Evolutionary conservation across 2,888 invertebrate genomes (phyloP).

Genomic region (Tridacna gigas): DNA sequence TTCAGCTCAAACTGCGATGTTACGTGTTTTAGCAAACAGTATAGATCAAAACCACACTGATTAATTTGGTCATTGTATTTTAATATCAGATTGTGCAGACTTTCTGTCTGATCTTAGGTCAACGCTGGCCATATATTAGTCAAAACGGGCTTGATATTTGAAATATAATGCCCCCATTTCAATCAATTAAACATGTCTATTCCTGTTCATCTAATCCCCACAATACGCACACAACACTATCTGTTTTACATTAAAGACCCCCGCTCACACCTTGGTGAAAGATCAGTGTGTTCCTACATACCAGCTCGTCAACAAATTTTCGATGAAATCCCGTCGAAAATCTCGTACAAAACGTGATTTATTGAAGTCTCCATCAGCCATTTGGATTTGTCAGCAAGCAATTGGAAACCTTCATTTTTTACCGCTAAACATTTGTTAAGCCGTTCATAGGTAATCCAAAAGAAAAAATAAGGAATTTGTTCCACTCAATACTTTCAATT

Average conservation of each 20-base stretch:
- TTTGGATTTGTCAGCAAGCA: constrained; percentile 15
- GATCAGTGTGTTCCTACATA: background rate
- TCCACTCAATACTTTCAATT: constrained; percentile 53
- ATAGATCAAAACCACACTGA: too few species aligned
- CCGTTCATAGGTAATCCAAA: constrained; percentile 11
- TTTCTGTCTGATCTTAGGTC: too few species aligned
- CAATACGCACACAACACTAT: too few species aligned
- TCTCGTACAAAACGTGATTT: background rate
- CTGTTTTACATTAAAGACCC: background rate
- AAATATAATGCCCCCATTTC: too few species aligned
- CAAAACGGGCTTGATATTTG: too few species aligned
- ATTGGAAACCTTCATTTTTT: constrained; percentile 20
- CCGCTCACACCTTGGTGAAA: background rate
- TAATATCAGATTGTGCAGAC: too few species aligned
- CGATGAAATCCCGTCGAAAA: background rate
- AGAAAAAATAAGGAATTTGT: constrained; percentile 40
- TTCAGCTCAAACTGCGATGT: too few species aligned
- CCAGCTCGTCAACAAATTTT: background rate
- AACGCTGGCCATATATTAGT: too few species aligned
- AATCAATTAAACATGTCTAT: too few species aligned
- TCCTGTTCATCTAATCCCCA: too few species aligned
- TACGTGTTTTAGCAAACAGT: too few species aligned
- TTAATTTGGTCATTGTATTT: too few species aligned
- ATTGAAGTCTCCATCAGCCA: background rate
- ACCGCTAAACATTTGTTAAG: constrained; percentile 50